Evolutionary conservation across 2,888 invertebrate species (phyloP), one percentile per base, ranked within the genome.

Genomic region (Itoplectis maculator): DNA sequence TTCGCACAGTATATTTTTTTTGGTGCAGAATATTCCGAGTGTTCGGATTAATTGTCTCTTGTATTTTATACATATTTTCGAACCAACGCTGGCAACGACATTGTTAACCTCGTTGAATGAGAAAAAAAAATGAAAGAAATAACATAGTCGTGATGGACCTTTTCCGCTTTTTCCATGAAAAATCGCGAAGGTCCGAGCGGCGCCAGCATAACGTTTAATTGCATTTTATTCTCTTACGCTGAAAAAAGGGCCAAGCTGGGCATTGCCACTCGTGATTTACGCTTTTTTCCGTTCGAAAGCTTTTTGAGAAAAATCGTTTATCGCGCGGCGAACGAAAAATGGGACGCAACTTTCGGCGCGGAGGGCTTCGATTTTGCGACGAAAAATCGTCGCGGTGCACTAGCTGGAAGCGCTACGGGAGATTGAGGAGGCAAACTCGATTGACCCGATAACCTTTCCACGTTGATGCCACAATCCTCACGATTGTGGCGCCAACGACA

Each of bases 391-490:
- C 8, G 6, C n/a, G 13, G 45, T 13, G 23, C 11, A 9, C 29
- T 54, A 73, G 49, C 61, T 54, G 15, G 56, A 23, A 37, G 37
- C 47, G 11, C 45, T 8, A 18, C 18, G 54, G 13, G 37, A 78
- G 54, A 79, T 79, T 72, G 76, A 73, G 79, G 72, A 79, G 63
- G 20, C 9, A 59, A 82, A 82, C 56, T 82, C 82, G 68, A 79
- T 82, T 77, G 76, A 82, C 79, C 79, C 37, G 61, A 56, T 77
- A 73, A 82, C 82, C 79, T 82, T 82, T 82, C 73, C 54, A 76
- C 54, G 40, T 68, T 51, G 70, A 70, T 66, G 79, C 61, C n/a
- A n/a, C n/a, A n/a, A n/a, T n/a, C n/a, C n/a, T n/a, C n/a, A n/a
- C n/a, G n/a, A n/a, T n/a, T n/a, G n/a, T n/a, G n/a, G n/a, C n/a